Base-by-base conservation (phyloP, 1,140 invertebrate genomes). In the Pteromalus puparum region DNA sequence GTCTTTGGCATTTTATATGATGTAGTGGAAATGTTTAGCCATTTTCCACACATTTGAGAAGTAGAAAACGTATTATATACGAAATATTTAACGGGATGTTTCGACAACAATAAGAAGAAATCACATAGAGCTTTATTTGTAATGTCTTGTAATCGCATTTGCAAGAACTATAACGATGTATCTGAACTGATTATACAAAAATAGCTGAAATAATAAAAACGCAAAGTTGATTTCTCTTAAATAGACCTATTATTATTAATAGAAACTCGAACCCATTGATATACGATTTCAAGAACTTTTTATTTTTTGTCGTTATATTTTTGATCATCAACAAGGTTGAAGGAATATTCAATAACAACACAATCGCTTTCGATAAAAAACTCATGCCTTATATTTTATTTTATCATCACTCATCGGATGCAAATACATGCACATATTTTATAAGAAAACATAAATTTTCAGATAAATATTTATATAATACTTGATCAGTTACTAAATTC, bases 101-200 rank as follows among this genome's bases (percentile, higher is more conserved):
- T 78, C 26, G 18, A 24, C 75, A 53, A 61, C n/a, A 79, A 78
- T 79, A 15, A 75, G 24, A 46, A 46, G 46, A 76, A 18, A 80
- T 65, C 42, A 26, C 28, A 77, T 68, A 76, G 65, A 81, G 80
- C 73, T 77, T 81, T 34, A 81, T 85, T 85, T 85, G 77, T 81
- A 81, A 85, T 24, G 13, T 76, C 78, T 85, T 68, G 42, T 85
- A 85, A 75, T 85, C 34, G 26, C 38, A 75, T 81, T 76, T 81
- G 24, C 53, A 81, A 85, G 73, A 85, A 85, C 65, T 81, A 80
- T 85, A 76, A 34, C 12, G 65, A 85, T 77, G 84, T 81, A 85
- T 85, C 28, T 77, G 65, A 85, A 85, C 73, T 85, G 84, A 85
- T 85, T 85, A 85, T 85, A 77, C 61, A 85, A 85, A 85, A 81